These are phyloP conservation scores for Seira musarum DNA, from an alignment of 2,888 invertebrate genomes.

Conservation along the genomic window DNA sequence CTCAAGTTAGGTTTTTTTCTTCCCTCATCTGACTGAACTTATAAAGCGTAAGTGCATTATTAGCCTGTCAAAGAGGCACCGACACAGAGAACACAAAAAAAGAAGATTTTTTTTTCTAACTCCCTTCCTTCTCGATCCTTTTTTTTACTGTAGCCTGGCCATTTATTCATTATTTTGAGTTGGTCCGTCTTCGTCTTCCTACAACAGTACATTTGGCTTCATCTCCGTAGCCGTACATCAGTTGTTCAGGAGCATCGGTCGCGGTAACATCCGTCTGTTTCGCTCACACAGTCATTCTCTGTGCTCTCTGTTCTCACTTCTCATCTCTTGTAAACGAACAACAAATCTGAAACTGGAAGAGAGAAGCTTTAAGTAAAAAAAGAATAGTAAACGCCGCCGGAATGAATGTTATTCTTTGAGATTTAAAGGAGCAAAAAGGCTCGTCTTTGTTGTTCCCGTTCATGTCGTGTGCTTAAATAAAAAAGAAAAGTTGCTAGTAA, in stretches of 20 bases:
- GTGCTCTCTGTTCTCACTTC: constrained; percentile 3
- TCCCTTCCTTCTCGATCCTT: constrained; percentile 31
- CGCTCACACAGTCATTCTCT: constrained; percentile 1
- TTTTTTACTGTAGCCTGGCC: constrained; percentile 29
- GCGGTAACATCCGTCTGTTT: constrained; percentile 43
- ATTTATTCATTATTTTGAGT: constrained; percentile 26
- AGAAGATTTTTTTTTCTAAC: constrained; percentile 10
- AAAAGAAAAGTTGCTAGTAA: too few species aligned
- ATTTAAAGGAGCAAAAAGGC: too few species aligned
- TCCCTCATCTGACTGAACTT: too few species aligned
- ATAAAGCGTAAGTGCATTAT: constrained; percentile 51
- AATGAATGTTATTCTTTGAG: too few species aligned
- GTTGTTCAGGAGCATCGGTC: constrained; percentile 55
- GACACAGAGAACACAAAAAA: constrained; percentile 37
- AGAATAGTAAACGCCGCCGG: too few species aligned
- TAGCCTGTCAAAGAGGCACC: constrained; percentile 58
- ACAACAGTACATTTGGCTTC: constrained; percentile 6
- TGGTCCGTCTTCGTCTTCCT: constrained; percentile 29
- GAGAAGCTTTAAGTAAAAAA: too few species aligned
- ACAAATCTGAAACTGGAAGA: too few species aligned
- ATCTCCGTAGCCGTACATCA: constrained; percentile 49
- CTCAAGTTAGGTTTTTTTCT: too few species aligned
- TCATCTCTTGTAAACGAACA: too few species aligned
- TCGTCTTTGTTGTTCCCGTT: too few species aligned
- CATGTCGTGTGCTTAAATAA: too few species aligned